Conservation (phyloP, 1,140 invertebrate genomes). For the Eumeta japonica region DNA sequence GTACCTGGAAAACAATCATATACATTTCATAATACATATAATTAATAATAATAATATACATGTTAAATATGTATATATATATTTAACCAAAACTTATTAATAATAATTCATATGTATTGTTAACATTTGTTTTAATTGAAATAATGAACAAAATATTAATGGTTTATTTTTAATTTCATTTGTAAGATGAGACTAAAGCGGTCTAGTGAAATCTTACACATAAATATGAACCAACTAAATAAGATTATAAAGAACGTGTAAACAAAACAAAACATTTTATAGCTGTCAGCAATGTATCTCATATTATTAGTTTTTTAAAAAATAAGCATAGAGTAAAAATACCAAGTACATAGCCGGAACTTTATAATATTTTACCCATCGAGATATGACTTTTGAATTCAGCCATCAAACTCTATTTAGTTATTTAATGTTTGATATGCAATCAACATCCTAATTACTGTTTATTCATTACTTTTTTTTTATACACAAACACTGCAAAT, state of each 20-base stretch:
- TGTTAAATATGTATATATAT: not conserved
- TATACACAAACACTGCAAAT: constrained; percentile 1
- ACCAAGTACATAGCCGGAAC: too few species aligned
- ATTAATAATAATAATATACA: not conserved
- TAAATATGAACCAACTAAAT: not conserved
- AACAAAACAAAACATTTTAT: too few species aligned
- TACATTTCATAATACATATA: not conserved
- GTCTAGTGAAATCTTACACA: too few species aligned
- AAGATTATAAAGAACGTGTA: too few species aligned
- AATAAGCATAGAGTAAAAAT: too few species aligned
- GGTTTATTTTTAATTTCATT: too few species aligned
- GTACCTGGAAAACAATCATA: constrained; percentile 64
- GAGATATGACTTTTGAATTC: not conserved
- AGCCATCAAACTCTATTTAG: not conserved
- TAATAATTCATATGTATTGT: not conserved
- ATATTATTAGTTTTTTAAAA: too few species aligned
- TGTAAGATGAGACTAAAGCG: too few species aligned
- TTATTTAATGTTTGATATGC: too few species aligned
- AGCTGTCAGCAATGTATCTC: too few species aligned
- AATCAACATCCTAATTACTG: too few species aligned
- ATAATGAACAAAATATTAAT: too few species aligned
- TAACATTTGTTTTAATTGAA: not conserved
- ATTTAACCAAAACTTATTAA: not conserved
- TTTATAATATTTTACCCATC: not conserved
- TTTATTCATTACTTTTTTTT: not conserved